A percentile compares a stretch with the other conserved stretches of the same genome.
Evolutionary conservation across 2,888 invertebrate genomes (phyloP).

Genomic region (Stomorhina lunata): DNA sequence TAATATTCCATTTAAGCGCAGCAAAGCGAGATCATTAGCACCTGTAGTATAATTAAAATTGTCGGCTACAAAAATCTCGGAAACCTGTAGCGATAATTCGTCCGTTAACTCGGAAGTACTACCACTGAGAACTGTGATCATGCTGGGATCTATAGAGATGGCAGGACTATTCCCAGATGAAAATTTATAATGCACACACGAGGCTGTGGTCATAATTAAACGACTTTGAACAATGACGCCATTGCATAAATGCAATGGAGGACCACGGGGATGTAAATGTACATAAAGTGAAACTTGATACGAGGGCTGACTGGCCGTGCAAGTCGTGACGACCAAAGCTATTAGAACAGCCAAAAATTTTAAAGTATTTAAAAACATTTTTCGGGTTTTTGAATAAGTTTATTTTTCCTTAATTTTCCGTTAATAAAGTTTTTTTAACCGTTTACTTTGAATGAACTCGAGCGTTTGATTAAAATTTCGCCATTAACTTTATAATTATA

Average conservation of each 20-base stretch:
- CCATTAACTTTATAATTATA: slow-evolving; percentile 21
- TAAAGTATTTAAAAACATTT: slow-evolving; percentile 15
- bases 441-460: neutral
- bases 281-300: slow-evolving; percentile 70
- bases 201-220: slow-evolving; percentile 70
- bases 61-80: slow-evolving; percentile 58
- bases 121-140: slow-evolving; percentile 67
- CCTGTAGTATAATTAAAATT: slow-evolving; percentile 67
- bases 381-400: too few species aligned
- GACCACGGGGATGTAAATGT: slow-evolving; percentile 57
- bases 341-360: neutral
- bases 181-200: slow-evolving; percentile 67
- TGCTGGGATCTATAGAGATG: slow-evolving; percentile 49
- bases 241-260: slow-evolving; percentile 69
- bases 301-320: slow-evolving; percentile 44
- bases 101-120: slow-evolving; percentile 56
- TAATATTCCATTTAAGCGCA: slow-evolving; percentile 68
- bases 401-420: neutral
- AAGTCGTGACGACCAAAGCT: neutral
- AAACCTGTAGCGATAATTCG: slow-evolving; percentile 61
- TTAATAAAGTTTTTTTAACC: neutral
- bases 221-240: slow-evolving; percentile 70
- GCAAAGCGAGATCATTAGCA: slow-evolving; percentile 71
- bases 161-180: slow-evolving; percentile 29
- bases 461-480: slow-evolving; percentile 40